Percentiles rank a stretch among this genome's conserved stretches.
Evolutionary conservation across 1,140 invertebrate species (phyloP).

Genomic region (Lordiphosa stackelbergi): DNA sequence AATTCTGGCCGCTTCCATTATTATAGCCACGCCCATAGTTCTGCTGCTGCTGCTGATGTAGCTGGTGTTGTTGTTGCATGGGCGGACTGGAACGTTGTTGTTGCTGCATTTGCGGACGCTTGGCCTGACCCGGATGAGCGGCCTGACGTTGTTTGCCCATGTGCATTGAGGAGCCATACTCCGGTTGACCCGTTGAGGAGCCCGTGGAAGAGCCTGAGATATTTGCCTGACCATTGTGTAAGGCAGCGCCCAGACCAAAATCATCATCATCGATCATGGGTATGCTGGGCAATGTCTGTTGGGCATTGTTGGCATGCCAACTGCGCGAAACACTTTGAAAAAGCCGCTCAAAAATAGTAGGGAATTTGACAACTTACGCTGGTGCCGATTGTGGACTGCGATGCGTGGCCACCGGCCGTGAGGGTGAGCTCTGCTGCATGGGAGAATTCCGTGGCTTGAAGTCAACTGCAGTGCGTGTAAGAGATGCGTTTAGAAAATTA

Average conservation of each 20-base stretch:
- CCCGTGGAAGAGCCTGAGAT: conserved; percentile 60
- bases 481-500: not conserved
- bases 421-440: conserved; percentile 73
- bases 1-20: conserved; percentile 26
- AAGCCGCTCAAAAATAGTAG: not conserved
- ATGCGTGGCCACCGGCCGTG: conserved; percentile 58
- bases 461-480: conserved; percentile 48
- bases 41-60: conserved; percentile 45
- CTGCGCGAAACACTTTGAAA: conserved; percentile 60
- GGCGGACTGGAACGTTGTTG: conserved; percentile 50
- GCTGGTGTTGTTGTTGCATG: conserved; percentile 56
- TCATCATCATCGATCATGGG: conserved; percentile 87
- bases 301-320: conserved; percentile 80
- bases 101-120: conserved; percentile 51
- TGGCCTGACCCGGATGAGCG: conserved; percentile 44
- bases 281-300: conserved; percentile 84
- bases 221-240: conserved; percentile 61
- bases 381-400: conserved; percentile 76
- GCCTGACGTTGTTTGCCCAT: conserved; percentile 53
- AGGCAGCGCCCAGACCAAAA: conserved; percentile 58
- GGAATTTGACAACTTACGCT: conserved; percentile 47
- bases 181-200: conserved; percentile 48
- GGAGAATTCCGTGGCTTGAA: conserved; percentile 76
- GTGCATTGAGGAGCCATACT: conserved; percentile 37
- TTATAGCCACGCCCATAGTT: conserved; percentile 47